Conservation (phyloP, 2,888 invertebrate species). For the Scaptomyza reducta region DNA sequence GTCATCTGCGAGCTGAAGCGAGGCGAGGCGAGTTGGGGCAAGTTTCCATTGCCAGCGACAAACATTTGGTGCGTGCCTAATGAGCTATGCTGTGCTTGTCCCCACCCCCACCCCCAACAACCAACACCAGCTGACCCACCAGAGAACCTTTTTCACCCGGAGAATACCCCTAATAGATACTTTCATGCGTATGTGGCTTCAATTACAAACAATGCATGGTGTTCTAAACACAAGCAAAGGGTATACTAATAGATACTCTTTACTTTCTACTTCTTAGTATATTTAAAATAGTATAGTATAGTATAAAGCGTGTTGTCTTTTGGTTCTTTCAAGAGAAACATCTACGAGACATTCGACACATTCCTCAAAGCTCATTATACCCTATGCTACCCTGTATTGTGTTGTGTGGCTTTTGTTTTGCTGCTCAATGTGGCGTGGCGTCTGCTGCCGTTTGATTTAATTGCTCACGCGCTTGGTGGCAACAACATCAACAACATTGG, state of each 20-base stretch:
- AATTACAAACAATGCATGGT: conserved; percentile 50
- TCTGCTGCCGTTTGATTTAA: conserved; percentile 77
- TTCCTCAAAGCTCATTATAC: conserved; percentile 1
- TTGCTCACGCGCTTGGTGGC: conserved; percentile 66
- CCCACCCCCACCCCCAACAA: conserved; percentile 6
- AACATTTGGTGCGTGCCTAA: conserved; percentile 76
- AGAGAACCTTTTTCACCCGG: not conserved
- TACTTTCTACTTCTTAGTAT: too few species aligned
- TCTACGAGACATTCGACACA: too few species aligned
- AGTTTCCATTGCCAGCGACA: conserved; percentile 36
- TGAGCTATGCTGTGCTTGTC: conserved; percentile 68
- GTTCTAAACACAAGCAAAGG: too few species aligned
- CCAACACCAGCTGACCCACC: not conserved
- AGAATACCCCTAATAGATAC: conserved; percentile 14
- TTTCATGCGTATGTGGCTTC: conserved; percentile 47
- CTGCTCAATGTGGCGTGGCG: conserved; percentile 73
- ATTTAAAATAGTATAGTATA: too few species aligned
- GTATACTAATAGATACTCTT: too few species aligned
- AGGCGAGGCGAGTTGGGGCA: not conserved
- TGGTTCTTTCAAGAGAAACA: too few species aligned
- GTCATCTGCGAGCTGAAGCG: conserved; percentile 12
- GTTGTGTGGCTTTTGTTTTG: conserved; percentile 22
- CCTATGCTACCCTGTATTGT: conserved; percentile 6
- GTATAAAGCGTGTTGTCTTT: too few species aligned
- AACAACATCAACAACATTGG: conserved; percentile 18